Evolutionary conservation across 2,888 invertebrate genomes (phyloP).

Genomic region (Cephus pygmeus): DNA sequence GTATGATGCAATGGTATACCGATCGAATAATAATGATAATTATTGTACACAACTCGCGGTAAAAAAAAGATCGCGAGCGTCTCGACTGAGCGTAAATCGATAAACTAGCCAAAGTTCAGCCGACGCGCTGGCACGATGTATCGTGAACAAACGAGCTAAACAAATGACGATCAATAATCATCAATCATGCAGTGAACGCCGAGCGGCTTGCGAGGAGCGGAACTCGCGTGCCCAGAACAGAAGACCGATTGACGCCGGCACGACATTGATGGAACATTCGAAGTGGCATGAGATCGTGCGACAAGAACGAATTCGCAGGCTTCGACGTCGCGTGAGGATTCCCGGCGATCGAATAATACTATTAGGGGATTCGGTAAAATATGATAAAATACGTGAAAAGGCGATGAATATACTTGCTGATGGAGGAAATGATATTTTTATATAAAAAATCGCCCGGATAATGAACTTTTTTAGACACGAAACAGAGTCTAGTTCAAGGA

Average conservation of each 20-base stretch:
- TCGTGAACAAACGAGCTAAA: conserved; percentile 16
- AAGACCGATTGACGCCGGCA: conserved; percentile 38
- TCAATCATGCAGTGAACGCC: conserved; percentile 16
- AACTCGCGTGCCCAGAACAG: conserved; percentile 23
- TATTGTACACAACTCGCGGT: neutral
- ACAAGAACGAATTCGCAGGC: conserved; percentile 6
- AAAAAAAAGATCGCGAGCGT: neutral
- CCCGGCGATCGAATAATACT: neutral
- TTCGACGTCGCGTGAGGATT: neutral
- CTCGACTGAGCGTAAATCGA: conserved; percentile 12
- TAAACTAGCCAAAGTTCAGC: conserved; percentile 11
- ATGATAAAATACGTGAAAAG: neutral
- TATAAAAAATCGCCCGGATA: neutral
- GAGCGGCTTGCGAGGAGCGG: conserved; percentile 13
- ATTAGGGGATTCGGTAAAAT: neutral
- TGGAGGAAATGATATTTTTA: neutral
- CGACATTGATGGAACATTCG: conserved; percentile 37
- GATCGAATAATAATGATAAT: neutral
- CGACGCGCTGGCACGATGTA: conserved; percentile 8
- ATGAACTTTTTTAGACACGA: neutral
- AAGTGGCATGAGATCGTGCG: conserved; percentile 21
- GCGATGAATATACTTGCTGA: neutral
- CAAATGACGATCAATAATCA: conserved; percentile 25
- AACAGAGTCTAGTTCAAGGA: neutral
- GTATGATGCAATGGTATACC: neutral